A percentile compares a stretch with the other conserved stretches of the same genome.
Evolutionary conservation across 2,888 invertebrate species (phyloP).

Genomic region (Chrysolina americana): DNA sequence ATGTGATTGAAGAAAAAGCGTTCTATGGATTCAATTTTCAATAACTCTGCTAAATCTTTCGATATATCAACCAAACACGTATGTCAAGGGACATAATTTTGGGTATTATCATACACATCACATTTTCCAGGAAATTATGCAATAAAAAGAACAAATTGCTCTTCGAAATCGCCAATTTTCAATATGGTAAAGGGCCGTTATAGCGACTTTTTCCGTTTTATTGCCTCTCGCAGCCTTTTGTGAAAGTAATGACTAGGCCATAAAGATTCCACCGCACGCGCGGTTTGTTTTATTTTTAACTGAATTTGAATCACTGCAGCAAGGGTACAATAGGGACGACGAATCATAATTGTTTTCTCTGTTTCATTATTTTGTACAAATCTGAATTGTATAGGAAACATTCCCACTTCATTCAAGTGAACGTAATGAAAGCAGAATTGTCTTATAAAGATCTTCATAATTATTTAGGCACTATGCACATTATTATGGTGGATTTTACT

Average conservation of each 20-base stretch:
- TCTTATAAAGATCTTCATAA: no score
- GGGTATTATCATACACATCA: conserved; percentile 19
- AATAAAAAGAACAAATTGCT: conserved; percentile 15
- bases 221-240: conserved; percentile 9
- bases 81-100: not conserved
- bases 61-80: not conserved
- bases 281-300: conserved; percentile 1
- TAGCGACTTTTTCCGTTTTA: conserved; percentile 1
- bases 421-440: no score
- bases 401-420: no score
- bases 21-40: not conserved
- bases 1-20: no score
- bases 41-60: not conserved
- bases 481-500: no score
- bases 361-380: no score
- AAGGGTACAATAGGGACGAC: no score
- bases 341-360: no score
- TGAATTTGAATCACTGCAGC: not conserved
- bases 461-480: no score
- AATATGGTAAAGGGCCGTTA: conserved; percentile 16
- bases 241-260: conserved; percentile 13
- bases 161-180: conserved; percentile 13
- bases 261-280: conserved; percentile 7
- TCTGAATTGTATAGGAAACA: no score
- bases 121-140: conserved; percentile 4